phyloP scores from a whole-genome alignment of 2,797 vertebrate genomes.

The Diceros bicornis region DNA sequence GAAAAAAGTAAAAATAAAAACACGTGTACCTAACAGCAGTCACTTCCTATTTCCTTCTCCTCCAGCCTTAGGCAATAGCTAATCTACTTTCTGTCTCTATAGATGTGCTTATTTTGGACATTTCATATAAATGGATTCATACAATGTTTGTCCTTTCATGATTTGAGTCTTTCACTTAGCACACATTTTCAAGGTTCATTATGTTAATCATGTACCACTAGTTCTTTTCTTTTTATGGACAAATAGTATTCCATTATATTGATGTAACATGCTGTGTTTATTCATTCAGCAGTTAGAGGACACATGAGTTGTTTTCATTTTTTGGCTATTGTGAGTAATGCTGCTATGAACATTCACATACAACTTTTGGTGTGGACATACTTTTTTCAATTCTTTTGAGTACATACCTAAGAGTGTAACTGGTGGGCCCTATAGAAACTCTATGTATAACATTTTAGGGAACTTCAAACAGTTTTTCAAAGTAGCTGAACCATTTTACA shows the following conservation, averaged over 20 bases:
- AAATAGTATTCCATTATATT: neutral
- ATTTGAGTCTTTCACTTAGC: neutral
- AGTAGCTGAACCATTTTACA: neutral
- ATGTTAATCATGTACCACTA: neutral
- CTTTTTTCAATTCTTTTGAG: neutral
- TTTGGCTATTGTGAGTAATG: neutral
- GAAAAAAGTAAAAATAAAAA: neutral
- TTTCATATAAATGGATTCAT: neutral
- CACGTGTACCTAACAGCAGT: neutral
- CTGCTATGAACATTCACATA: neutral
- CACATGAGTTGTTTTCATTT: neutral
- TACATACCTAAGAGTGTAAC: neutral
- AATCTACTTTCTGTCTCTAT: neutral
- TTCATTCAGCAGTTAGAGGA: neutral
- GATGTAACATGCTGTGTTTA: neutral
- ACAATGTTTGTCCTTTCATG: neutral
- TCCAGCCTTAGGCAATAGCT: neutral
- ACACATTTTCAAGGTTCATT: neutral
- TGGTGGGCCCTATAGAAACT: neutral
- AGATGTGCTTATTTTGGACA: neutral
- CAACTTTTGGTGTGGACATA: neutral
- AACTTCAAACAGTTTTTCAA: neutral
- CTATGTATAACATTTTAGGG: neutral
- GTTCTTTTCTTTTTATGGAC: neutral
- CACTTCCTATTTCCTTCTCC: accelerated